These are phyloP conservation scores for Gopherus evgoodei DNA, from an alignment of 2,113 vertebrate species.

Conservation along the genomic window DNA sequence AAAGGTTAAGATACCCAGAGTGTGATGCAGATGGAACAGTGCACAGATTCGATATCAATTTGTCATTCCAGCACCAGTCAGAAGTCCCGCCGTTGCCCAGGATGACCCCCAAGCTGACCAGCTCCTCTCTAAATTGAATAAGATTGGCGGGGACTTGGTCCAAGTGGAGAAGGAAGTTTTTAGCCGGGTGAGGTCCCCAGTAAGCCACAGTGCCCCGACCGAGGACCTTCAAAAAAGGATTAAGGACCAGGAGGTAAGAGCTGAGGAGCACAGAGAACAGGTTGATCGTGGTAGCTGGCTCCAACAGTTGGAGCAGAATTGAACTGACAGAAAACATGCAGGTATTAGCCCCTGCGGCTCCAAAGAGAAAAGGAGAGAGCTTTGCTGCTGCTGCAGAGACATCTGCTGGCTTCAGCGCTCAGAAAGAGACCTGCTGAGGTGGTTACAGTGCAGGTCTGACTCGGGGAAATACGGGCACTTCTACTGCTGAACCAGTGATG, in stretches of 20 bases:
- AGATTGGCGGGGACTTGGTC: slow-evolving; percentile 80
- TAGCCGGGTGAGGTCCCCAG: slow-evolving; percentile 81
- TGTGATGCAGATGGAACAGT: neutral
- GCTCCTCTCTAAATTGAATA: slow-evolving; percentile 80
- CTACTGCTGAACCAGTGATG: neutral
- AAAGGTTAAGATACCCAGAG: neutral
- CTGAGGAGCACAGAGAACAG: rapidly evolving
- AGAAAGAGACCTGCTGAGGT: neutral
- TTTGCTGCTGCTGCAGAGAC: neutral
- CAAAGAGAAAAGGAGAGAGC: neutral
- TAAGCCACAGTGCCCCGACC: slow-evolving; percentile 79
- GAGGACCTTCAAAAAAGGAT: slow-evolving; percentile 85
- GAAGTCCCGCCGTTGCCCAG: slow-evolving; percentile 24
- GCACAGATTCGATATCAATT: neutral
- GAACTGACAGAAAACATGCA: rapidly evolving
- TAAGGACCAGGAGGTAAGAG: slow-evolving; percentile 86
- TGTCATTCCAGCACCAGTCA: slow-evolving; percentile 51
- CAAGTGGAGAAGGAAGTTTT: slow-evolving; percentile 81
- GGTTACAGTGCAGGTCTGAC: neutral
- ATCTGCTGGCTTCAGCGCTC: neutral
- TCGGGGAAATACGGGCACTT: neutral
- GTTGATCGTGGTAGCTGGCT: neutral
- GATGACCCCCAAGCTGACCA: slow-evolving; percentile 78
- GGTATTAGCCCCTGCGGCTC: neutral
- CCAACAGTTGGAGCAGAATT: neutral